These are phyloP conservation scores for Vultur gryphus DNA, from an alignment of 2,797 vertebrate genomes.

Conservation along the genomic window DNA sequence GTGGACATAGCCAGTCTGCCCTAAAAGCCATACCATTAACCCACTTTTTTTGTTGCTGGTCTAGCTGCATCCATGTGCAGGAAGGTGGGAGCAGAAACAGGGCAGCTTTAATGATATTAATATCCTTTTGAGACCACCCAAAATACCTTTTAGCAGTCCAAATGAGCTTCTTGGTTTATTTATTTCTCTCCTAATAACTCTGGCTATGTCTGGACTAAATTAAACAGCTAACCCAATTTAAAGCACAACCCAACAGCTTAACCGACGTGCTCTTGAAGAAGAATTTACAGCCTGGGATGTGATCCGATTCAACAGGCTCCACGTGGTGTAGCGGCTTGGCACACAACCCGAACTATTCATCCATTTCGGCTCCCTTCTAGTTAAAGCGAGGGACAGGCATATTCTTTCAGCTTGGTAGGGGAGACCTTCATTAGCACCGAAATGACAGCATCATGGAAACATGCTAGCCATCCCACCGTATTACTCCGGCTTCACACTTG, in stretches of 20 bases:
- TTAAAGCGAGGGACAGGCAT: background rate
- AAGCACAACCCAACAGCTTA: background rate
- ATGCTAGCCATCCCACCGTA: fast-evolving
- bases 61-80: background rate
- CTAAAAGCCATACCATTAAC: background rate
- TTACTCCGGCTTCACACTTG: fast-evolving
- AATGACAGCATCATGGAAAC: background rate
- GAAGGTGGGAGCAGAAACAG: constrained; percentile 3
- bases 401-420: background rate
- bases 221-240: background rate
- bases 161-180: constrained; percentile 19
- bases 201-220: constrained; percentile 33
- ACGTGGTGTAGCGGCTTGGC: background rate
- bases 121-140: constrained; percentile 20
- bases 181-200: constrained; percentile 56
- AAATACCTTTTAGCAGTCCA: constrained; percentile 5
- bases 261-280: background rate
- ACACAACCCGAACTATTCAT: background rate
- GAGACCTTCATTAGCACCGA: background rate
- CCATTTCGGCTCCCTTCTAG: background rate
- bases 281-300: background rate
- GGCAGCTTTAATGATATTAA: background rate
- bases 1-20: background rate
- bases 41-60: background rate
- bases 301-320: background rate